phyloP scores from a whole-genome alignment of 2,797 vertebrate genomes.

The Melanotaenia pygmaea region DNA sequence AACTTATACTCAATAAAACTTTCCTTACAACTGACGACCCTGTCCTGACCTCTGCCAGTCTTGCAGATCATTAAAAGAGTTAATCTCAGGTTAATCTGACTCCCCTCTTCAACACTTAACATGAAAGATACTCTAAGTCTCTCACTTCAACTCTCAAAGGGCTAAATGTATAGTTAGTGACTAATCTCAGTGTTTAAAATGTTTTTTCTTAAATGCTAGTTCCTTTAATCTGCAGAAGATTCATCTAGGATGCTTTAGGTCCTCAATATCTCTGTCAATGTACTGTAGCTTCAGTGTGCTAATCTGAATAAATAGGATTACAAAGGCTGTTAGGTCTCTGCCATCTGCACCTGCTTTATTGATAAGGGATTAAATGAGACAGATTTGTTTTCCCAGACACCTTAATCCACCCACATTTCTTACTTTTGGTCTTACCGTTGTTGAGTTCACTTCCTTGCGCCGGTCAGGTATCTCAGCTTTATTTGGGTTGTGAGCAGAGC shows the following conservation, averaged over 20 bases:
- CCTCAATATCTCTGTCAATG: slow-evolving; percentile 27
- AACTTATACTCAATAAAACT: background rate
- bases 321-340: slow-evolving; percentile 16
- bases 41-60: background rate
- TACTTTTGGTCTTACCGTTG: slow-evolving; percentile 77
- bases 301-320: slow-evolving; percentile 58
- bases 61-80: slow-evolving; percentile 28
- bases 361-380: slow-evolving; percentile 17
- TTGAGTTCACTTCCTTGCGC: slow-evolving; percentile 87
- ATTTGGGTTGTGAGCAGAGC: slow-evolving; percentile 94
- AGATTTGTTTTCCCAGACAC: background rate
- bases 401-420: background rate
- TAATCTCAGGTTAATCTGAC: slow-evolving; percentile 51
- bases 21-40: background rate
- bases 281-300: background rate
- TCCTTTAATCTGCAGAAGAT: slow-evolving; percentile 17
- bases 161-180: background rate
- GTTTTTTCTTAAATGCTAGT: background rate
- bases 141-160: background rate
- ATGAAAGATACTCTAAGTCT: background rate
- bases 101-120: slow-evolving; percentile 8
- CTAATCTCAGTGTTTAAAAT: background rate
- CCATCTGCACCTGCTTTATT: slow-evolving; percentile 35
- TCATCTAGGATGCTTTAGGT: background rate
- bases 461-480: slow-evolving; percentile 92